phyloP scores from a whole-genome alignment of 2,113 vertebrate species.

The human region DNA sequence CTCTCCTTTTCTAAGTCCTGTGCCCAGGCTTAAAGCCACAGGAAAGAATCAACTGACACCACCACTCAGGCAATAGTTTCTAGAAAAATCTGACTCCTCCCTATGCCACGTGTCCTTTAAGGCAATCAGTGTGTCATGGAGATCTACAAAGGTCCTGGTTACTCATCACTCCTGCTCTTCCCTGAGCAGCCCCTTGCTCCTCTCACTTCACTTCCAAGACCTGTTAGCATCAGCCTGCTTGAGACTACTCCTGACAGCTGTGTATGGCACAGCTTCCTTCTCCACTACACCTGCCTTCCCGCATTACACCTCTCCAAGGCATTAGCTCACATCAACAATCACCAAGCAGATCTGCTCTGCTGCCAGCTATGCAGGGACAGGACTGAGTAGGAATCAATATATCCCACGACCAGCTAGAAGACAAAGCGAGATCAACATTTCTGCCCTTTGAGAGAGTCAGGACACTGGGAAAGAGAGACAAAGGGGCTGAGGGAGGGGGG shows the following conservation, averaged over 20 bases:
- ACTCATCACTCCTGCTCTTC: not conserved
- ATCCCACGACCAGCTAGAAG: not conserved
- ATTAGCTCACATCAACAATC: not conserved
- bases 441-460: not conserved
- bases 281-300: too few relatives aligned
- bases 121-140: not conserved
- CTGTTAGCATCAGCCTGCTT: not conserved
- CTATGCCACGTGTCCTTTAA: not conserved
- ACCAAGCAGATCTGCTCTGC: not conserved
- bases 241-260: not conserved
- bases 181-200: not conserved
- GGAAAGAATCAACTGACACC: not conserved
- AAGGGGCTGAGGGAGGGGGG: not conserved
- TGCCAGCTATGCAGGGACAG: not conserved
- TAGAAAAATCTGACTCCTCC: not conserved
- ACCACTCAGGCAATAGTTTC: not conserved
- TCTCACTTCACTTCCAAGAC: not conserved
- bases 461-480: not conserved
- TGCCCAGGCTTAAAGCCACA: not conserved
- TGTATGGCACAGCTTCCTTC: not conserved
- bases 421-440: not conserved
- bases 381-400: not conserved
- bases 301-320: not conserved
- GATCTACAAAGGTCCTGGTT: not conserved
- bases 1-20: not conserved